phyloP scores from a whole-genome alignment of 2,797 vertebrate species.

The Forpus xanthops region DNA sequence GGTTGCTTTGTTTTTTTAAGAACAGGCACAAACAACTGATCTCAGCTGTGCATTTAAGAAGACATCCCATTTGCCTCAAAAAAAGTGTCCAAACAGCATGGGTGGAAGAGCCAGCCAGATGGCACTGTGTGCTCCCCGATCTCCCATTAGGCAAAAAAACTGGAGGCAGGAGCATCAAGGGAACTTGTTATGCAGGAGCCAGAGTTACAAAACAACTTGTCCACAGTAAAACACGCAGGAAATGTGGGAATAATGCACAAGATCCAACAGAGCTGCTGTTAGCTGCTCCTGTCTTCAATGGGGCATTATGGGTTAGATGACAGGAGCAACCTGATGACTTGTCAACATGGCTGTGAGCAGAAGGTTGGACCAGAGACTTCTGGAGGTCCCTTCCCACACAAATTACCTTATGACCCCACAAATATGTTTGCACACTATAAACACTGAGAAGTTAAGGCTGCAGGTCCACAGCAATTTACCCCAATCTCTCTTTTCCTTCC shows the following conservation, averaged over 20 bases:
- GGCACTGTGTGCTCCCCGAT: accelerated
- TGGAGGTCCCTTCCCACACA: not conserved
- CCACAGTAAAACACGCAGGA: not conserved
- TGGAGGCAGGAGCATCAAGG: not conserved
- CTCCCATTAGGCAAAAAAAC: not conserved
- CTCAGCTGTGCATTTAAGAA: not conserved
- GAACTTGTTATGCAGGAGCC: constrained; percentile 10
- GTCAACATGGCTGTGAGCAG: not conserved
- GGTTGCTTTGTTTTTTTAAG: not conserved
- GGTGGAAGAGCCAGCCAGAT: not conserved
- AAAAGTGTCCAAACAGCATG: not conserved
- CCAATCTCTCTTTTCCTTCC: not conserved
- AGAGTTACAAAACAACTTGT: not conserved
- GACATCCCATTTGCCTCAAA: not conserved
- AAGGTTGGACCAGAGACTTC: not conserved
- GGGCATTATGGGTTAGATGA: not conserved
- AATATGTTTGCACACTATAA: not conserved
- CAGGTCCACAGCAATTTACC: not conserved
- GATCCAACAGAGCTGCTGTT: not conserved
- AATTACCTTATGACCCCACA: not conserved
- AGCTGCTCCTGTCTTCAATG: not conserved
- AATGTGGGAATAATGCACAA: not conserved
- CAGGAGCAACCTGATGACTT: not conserved
- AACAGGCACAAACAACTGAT: not conserved
- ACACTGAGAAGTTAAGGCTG: not conserved